phyloP scores from a whole-genome alignment of 2,888 invertebrate genomes.

The Ophraella communa region DNA sequence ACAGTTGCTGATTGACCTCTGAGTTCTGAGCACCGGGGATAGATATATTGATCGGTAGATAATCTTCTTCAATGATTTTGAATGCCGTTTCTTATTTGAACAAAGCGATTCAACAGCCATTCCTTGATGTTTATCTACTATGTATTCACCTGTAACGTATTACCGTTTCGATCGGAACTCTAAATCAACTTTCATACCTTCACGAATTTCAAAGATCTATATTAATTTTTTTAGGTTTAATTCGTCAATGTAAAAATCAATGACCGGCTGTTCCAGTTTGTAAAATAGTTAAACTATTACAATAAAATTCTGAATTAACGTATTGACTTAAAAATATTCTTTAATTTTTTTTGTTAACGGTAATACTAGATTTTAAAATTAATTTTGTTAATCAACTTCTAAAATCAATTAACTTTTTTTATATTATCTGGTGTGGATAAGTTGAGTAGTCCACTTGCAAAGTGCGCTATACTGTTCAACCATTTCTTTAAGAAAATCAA shows the following conservation, averaged over 20 bases:
- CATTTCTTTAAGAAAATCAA: too few relatives aligned
- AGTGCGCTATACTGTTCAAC: too few relatives aligned
- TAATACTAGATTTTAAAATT: too few relatives aligned
- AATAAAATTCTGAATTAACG: not conserved
- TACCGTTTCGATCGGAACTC: constrained; percentile 5
- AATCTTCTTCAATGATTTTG: constrained; percentile 19
- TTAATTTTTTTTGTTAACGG: too few relatives aligned
- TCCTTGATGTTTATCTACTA: constrained; percentile 24
- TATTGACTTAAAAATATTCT: too few relatives aligned
- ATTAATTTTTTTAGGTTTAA: not conserved
- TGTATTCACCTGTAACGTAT: constrained; percentile 22
- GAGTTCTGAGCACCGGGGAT: constrained; percentile 13
- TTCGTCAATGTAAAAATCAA: not conserved
- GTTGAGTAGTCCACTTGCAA: too few relatives aligned
- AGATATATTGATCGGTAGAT: constrained; percentile 18
- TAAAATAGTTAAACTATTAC: too few relatives aligned
- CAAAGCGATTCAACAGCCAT: constrained; percentile 19
- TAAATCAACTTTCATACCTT: constrained; percentile 2
- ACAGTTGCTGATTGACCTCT: constrained; percentile 39
- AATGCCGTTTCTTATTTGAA: constrained; percentile 23
- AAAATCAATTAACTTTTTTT: too few relatives aligned
- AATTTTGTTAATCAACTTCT: too few relatives aligned
- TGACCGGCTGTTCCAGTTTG: not conserved
- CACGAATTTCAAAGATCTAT: constrained; percentile 3
- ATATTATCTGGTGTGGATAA: too few relatives aligned